Percentiles rank a stretch among this genome's conserved stretches.
These are phyloP conservation scores for Cyphomyrmex costatus DNA, from an alignment of 1,140 invertebrate genomes.

Conservation along the genomic window DNA sequence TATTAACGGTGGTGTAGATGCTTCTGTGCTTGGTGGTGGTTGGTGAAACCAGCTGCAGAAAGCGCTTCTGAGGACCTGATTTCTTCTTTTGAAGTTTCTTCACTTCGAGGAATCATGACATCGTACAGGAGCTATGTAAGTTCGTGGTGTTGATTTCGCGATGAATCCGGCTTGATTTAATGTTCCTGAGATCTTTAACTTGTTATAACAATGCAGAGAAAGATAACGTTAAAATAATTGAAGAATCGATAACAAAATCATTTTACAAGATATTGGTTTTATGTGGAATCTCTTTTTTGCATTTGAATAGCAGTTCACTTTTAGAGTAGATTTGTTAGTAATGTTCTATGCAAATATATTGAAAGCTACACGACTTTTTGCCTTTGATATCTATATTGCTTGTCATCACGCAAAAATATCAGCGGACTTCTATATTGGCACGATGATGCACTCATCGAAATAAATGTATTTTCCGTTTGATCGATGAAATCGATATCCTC, in stretches of 20 bases:
- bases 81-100: slow-evolving; percentile 33
- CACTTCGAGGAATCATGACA: slow-evolving; percentile 75
- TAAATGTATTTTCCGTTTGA: slow-evolving; percentile 17
- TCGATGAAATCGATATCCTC: slow-evolving; percentile 28
- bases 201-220: not conserved
- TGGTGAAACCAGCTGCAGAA: slow-evolving; percentile 50
- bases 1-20: slow-evolving; percentile 49
- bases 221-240: slow-evolving; percentile 11
- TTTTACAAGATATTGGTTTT: not conserved
- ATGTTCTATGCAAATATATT: not conserved
- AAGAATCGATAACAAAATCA: not conserved
- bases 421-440: not conserved
- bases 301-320: not conserved
- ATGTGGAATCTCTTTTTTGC: not conserved
- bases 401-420: slow-evolving; percentile 7
- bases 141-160: slow-evolving; percentile 42
- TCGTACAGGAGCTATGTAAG: slow-evolving; percentile 86
- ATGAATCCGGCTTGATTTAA: not conserved
- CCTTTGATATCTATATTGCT: not conserved
- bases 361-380: not conserved
- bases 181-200: not conserved
- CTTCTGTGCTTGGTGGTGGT: slow-evolving; percentile 59
- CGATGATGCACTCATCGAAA: not conserved
- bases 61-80: slow-evolving; percentile 18
- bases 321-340: not conserved